A percentile compares a stretch with the other conserved stretches of the same genome.
These are phyloP conservation scores for Chironomus tentans DNA, from an alignment of 2,888 invertebrate species.

Conservation along the genomic window DNA sequence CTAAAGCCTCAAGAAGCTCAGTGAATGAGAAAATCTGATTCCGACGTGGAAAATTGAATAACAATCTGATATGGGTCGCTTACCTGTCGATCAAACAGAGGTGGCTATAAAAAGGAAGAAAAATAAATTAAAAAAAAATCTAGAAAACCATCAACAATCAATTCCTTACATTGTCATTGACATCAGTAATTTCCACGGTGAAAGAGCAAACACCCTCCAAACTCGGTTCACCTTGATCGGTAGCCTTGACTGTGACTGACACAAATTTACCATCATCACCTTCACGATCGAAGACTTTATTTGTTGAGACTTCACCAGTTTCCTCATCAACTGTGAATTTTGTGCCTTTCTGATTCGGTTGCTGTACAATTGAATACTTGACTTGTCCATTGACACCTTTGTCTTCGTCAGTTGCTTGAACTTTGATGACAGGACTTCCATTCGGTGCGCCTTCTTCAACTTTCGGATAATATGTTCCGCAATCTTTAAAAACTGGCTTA, in stretches of 20 bases:
- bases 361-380: conserved; percentile 94
- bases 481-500: conserved; percentile 91
- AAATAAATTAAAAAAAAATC: not conserved
- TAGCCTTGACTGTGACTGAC: conserved; percentile 93
- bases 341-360: conserved; percentile 88
- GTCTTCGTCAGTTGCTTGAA: conserved; percentile 89
- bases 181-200: conserved; percentile 94
- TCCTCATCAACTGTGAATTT: conserved; percentile 94
- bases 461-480: conserved; percentile 84
- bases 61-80: not conserved
- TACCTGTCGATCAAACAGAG: conserved; percentile 90
- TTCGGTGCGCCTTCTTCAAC: conserved; percentile 92
- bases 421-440: conserved; percentile 87
- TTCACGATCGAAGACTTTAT: conserved; percentile 94
- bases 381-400: conserved; percentile 93
- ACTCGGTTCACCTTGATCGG: conserved; percentile 96
- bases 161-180: conserved; percentile 69
- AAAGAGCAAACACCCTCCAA: conserved; percentile 97
- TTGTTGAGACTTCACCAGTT: conserved; percentile 89
- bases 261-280: conserved; percentile 95
- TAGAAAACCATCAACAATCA: not conserved
- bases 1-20: too few relatives aligned
- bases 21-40: too few relatives aligned
- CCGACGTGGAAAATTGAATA: not conserved
- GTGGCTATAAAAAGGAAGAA: conserved; percentile 46